Base-by-base conservation (phyloP, 1,140 invertebrate species). In the Pseudomyrmex gracilis region DNA sequence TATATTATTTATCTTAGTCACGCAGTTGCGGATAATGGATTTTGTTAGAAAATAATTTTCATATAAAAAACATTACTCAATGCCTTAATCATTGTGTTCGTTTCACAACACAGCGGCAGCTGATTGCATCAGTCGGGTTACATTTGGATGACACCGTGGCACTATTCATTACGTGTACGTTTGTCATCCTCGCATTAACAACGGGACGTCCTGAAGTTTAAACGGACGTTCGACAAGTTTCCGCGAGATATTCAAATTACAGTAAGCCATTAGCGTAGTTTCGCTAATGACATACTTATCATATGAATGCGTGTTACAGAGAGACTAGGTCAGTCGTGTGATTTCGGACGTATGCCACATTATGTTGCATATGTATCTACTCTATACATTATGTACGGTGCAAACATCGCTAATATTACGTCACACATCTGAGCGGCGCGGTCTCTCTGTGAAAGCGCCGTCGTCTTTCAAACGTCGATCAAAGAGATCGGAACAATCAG, bases 271-370 rank as follows among this genome's bases (percentile, higher is more conserved):
- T 87, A 87, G 85, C 68, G 43, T 83, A 49, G 82, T 63, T 60
- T 22, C 73, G 24, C 73, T 87, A 87, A 87, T 84, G 74, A 83
- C 68, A 45, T 70, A 78, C 57, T 88, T 88, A 88, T 85, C 87
- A 88, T 88, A 87, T 87, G 87, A 88, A 88, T 88, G 64, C 87
- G 71, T 67, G 87, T 84, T 86, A 76, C 64, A 34, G 70, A 76
- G 86, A 76, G 86, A 85, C 86, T 87, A 43, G 83, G 86, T 85
- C 83, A 83, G 77, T 47, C 73, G 58, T 80, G 73, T 80, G 73
- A 88, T 85, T 83, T 73, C 83, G 43, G 20, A 22, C 22, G 64
- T 73, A 67, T 53, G 73, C n/a, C 51, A 77, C 74, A 85, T 87
- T 82, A 77, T 88, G 73, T 15, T 2, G 10, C 15, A 60, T 60